Conservation (phyloP, 2,113 vertebrate genomes). For the Tachuris rubrigastra region DNA sequence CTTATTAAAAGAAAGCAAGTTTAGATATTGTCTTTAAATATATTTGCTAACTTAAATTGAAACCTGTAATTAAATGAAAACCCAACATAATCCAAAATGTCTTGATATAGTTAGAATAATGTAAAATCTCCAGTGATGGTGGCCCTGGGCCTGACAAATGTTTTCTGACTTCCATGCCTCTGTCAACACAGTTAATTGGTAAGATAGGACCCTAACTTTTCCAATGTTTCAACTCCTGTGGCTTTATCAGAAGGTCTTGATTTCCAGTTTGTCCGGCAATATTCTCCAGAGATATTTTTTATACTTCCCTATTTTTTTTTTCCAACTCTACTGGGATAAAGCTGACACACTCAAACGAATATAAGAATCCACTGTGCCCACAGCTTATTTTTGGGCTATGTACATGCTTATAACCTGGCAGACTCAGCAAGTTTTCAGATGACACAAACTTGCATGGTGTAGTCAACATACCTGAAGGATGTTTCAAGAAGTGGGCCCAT, state of each 20-base stretch:
- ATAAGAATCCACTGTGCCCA: neutral
- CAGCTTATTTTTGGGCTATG: neutral
- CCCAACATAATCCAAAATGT: neutral
- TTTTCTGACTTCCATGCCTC: neutral
- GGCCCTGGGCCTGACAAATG: neutral
- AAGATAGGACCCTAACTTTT: neutral
- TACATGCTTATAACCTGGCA: neutral
- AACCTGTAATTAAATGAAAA: neutral
- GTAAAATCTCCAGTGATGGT: neutral
- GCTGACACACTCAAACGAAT: neutral
- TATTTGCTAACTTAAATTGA: neutral
- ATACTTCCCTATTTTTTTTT: neutral
- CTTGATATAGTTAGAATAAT: neutral
- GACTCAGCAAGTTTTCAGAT: neutral
- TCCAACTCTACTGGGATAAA: neutral
- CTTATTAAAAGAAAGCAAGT: neutral
- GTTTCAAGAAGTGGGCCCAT: too few relatives aligned
- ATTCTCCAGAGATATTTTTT: neutral
- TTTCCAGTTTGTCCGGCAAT: neutral
- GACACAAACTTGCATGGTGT: neutral
- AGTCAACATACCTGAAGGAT: neutral
- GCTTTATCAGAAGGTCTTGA: neutral
- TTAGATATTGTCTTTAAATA: neutral
- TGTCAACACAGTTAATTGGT: neutral
- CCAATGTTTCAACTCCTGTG: neutral